phyloP scores from a whole-genome alignment of 2,113 vertebrate genomes.

The Phyllostomus discolor region DNA sequence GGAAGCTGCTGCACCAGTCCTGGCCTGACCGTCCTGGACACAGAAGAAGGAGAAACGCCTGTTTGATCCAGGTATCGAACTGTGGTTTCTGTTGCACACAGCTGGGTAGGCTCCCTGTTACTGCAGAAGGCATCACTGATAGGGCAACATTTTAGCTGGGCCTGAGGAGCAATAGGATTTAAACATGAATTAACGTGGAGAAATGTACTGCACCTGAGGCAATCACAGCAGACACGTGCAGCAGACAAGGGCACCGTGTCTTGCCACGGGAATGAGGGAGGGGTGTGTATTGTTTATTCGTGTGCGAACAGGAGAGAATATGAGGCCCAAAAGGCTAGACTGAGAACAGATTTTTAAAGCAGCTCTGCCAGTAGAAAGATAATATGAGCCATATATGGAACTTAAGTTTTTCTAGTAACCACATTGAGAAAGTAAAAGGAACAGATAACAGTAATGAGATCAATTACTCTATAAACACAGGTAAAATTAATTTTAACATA shows the following conservation, averaged over 20 bases:
- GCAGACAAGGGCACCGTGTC: background rate
- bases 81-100: background rate
- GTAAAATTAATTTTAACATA: background rate
- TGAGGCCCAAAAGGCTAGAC: background rate
- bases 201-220: background rate
- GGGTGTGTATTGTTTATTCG: background rate
- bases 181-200: background rate
- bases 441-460: background rate
- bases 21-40: background rate
- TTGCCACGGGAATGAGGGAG: background rate
- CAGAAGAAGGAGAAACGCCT: background rate
- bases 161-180: background rate
- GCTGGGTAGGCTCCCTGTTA: background rate
- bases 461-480: background rate
- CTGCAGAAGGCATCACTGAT: background rate
- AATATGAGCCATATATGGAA: background rate
- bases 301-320: background rate
- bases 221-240: background rate
- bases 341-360: constrained; percentile 15
- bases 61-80: background rate
- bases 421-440: background rate
- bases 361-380: background rate
- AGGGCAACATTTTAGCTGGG: background rate
- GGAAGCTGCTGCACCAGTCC: background rate
- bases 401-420: background rate